phyloP scores from a whole-genome alignment of 1,140 invertebrate genomes.

The Cyclina sinensis region DNA sequence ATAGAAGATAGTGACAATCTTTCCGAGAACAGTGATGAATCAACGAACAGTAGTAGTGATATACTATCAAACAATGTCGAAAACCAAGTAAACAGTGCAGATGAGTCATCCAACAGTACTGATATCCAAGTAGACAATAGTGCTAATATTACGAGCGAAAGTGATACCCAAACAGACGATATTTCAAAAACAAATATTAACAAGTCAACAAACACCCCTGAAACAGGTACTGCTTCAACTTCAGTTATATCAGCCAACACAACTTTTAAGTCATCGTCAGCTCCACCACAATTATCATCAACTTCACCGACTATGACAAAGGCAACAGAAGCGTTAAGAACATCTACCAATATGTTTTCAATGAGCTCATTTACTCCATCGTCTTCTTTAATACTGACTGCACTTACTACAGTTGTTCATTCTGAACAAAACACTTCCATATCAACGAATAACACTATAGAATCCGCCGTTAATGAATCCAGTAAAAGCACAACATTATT shows the following conservation, averaged over 20 bases:
- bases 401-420: background rate
- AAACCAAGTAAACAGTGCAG: no score
- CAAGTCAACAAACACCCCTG: background rate
- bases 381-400: background rate
- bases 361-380: background rate
- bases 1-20: no score
- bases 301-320: background rate
- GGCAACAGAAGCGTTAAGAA: background rate
- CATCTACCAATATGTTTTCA: background rate
- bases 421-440: background rate
- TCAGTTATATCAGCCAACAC: background rate
- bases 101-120: no score
- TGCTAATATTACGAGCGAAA: no score
- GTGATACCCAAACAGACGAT: no score
- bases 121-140: no score
- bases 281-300: conserved; percentile 6
- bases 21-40: no score
- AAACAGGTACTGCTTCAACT: background rate
- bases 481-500: background rate
- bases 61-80: no score
- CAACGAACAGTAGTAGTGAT: no score
- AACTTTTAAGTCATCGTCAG: background rate
- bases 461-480: background rate
- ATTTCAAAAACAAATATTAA: background rate
- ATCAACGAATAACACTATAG: background rate